Evolutionary conservation across 1,140 invertebrate genomes (phyloP).

Genomic region (Vanessa atalanta): DNA sequence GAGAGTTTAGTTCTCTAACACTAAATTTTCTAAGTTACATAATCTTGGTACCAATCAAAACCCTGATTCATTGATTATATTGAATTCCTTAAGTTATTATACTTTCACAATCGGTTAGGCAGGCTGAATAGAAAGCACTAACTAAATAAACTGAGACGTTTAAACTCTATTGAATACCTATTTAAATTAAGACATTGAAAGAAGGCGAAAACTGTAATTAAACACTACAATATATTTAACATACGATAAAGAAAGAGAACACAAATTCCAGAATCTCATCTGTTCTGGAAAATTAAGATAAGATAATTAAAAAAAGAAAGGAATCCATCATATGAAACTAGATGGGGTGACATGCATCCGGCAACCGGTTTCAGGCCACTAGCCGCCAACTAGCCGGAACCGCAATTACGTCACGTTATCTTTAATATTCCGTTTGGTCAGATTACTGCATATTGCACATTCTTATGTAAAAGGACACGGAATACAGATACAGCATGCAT

Average conservation of each 20-base stretch:
- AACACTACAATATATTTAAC: background rate
- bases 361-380: slow-evolving; percentile 32
- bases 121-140: background rate
- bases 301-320: background rate
- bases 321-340: slow-evolving; percentile 5
- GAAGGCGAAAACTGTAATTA: background rate
- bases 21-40: background rate
- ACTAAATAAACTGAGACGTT: background rate
- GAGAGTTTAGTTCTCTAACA: background rate
- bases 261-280: background rate
- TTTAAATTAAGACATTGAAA: background rate
- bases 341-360: slow-evolving; percentile 27
- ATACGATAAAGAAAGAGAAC: background rate
- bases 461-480: background rate
- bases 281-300: background rate
- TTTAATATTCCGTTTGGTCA: slow-evolving; percentile 6
- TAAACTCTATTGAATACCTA: background rate
- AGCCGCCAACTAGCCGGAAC: slow-evolving; percentile 32
- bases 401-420: slow-evolving; percentile 18
- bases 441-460: background rate
- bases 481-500: background rate
- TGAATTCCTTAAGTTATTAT: background rate
- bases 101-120: background rate
- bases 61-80: background rate
- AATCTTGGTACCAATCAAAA: background rate